These are phyloP conservation scores for Enhydra lutris DNA, from an alignment of 2,113 vertebrate genomes.

Conservation along the genomic window DNA sequence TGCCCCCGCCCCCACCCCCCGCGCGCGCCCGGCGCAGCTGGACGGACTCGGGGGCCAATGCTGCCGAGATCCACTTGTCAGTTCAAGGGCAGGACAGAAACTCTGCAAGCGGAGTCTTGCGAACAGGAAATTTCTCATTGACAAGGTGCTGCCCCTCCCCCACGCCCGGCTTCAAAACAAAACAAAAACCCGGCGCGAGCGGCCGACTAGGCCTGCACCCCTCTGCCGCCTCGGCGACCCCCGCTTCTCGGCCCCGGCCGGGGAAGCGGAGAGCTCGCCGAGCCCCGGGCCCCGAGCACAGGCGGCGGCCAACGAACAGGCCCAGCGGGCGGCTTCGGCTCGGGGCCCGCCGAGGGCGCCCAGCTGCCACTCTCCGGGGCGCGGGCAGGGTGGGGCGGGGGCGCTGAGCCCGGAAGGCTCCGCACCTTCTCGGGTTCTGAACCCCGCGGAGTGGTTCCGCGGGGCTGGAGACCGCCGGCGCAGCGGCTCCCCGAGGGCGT, in stretches of 20 bases:
- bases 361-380: neutral
- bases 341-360: neutral
- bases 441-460: neutral
- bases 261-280: neutral
- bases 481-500: neutral
- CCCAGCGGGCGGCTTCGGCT: neutral
- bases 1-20: constrained; percentile 69
- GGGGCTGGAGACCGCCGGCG: neutral
- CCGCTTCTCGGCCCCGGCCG: neutral
- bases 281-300: neutral
- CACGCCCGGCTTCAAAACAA: constrained; percentile 64
- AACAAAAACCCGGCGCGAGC: constrained; percentile 72
- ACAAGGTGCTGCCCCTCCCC: constrained; percentile 80
- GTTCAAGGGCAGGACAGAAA: constrained; percentile 89
- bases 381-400: neutral
- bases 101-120: constrained; percentile 81
- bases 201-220: constrained; percentile 64
- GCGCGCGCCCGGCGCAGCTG: constrained; percentile 57
- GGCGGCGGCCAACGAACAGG: constrained; percentile 2
- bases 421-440: neutral
- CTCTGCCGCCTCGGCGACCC: constrained; percentile 42
- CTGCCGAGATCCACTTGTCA: constrained; percentile 83
- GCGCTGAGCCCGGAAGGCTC: neutral
- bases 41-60: constrained; percentile 78
- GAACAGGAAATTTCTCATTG: constrained; percentile 85